Percentiles rank a stretch among this genome's conserved stretches.
phyloP scores from a whole-genome alignment of 1,140 invertebrate species.

The Trachymyrmex cornetzi region DNA sequence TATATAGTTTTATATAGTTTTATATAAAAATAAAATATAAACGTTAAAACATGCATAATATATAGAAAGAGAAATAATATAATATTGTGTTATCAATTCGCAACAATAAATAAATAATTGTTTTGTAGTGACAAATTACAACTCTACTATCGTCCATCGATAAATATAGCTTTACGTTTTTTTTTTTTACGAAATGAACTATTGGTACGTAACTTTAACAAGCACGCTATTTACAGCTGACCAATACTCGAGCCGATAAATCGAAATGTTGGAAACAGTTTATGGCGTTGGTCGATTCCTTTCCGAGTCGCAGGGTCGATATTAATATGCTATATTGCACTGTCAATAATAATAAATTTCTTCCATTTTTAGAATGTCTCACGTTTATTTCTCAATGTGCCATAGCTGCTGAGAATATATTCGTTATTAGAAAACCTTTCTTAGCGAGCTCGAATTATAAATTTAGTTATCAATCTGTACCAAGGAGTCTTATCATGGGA shows the following conservation, averaged over 20 bases:
- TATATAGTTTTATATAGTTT: background rate
- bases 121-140: slow-evolving; percentile 22
- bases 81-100: background rate
- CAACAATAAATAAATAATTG: background rate
- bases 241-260: slow-evolving; percentile 48
- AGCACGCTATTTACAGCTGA: slow-evolving; percentile 55
- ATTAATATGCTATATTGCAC: slow-evolving; percentile 32
- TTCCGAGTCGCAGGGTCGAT: slow-evolving; percentile 16
- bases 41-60: background rate
- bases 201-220: slow-evolving; percentile 42
- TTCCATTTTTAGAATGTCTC: background rate
- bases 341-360: slow-evolving; percentile 42
- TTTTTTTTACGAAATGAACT: background rate
- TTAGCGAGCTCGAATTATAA: background rate
- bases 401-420: background rate
- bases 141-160: slow-evolving; percentile 15
- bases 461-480: slow-evolving; percentile 29
- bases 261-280: slow-evolving; percentile 51
- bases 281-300: background rate
- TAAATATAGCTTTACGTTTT: slow-evolving; percentile 28
- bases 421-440: background rate
- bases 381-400: background rate
- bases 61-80: background rate
- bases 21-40: background rate
- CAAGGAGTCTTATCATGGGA: slow-evolving; percentile 55